Evolutionary conservation across 2,797 vertebrate genomes (phyloP).

Genomic region (Catostomus latipinnis): DNA sequence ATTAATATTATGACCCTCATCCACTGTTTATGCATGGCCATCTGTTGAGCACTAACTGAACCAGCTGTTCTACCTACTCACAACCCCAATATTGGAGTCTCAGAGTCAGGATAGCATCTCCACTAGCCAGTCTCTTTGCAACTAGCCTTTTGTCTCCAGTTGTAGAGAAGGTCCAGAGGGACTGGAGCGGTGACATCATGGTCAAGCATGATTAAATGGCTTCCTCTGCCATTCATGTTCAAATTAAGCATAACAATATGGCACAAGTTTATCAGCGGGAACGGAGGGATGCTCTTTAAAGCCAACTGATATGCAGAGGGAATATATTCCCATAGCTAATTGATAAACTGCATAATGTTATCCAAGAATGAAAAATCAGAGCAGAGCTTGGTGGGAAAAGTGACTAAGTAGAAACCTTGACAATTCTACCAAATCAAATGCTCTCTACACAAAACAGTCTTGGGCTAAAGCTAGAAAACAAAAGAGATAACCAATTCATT

Average conservation of each 20-base stretch:
- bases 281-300: constrained; percentile 32
- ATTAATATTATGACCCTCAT: constrained; percentile 50
- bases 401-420: not conserved
- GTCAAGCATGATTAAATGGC: constrained; percentile 67
- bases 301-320: constrained; percentile 8
- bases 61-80: constrained; percentile 56
- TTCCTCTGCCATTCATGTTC: constrained; percentile 62
- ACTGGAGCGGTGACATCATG: constrained; percentile 64
- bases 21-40: constrained; percentile 49
- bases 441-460: not conserved
- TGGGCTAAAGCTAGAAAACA: not conserved
- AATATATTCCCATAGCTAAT: constrained; percentile 43
- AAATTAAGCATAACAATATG: constrained; percentile 59
- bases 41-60: constrained; percentile 8
- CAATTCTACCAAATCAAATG: not conserved
- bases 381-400: constrained; percentile 35
- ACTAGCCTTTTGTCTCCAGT: constrained; percentile 61
- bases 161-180: constrained; percentile 40
- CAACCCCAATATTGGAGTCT: constrained; percentile 19
- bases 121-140: constrained; percentile 1
- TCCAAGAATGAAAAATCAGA: constrained; percentile 51
- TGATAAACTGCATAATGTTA: constrained; percentile 18
- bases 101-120: constrained; percentile 2
- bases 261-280: constrained; percentile 40
- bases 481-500: not conserved